Percentiles rank a stretch among this genome's conserved stretches.
Conservation (phyloP, 1,140 invertebrate species). For the Bombus impatiens region DNA sequence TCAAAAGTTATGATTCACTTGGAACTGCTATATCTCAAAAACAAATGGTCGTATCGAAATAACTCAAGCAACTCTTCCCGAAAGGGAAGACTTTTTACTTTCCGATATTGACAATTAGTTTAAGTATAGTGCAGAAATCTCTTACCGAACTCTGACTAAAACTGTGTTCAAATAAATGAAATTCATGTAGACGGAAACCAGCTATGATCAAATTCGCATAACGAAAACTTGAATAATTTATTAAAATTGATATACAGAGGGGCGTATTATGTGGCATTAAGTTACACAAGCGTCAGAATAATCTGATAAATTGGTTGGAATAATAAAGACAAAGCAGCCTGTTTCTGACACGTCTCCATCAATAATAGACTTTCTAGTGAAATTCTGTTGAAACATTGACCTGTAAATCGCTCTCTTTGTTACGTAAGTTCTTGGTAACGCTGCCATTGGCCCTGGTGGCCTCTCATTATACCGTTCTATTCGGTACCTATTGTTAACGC, state of each 20-base stretch:
- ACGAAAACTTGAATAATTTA: neutral
- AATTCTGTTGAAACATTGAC: neutral
- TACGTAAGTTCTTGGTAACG: neutral
- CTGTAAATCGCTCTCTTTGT: neutral
- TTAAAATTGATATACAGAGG: too few species aligned
- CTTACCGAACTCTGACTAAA: neutral
- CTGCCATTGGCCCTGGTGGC: neutral
- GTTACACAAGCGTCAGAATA: neutral
- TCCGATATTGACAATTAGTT: neutral
- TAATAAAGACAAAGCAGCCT: neutral
- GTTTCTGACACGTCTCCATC: neutral
- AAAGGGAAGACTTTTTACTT: neutral
- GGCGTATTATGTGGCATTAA: neutral
- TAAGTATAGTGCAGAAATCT: neutral
- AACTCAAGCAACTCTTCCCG: too few species aligned
- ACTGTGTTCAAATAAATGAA: neutral
- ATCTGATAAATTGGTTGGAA: neutral
- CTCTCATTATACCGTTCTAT: constrained; percentile 31
- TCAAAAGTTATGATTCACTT: neutral
- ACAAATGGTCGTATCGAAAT: neutral
- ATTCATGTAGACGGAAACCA: too few species aligned
- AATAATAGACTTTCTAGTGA: neutral
- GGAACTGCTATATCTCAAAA: neutral
- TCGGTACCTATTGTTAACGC: constrained; percentile 33
- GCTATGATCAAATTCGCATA: too few species aligned